These are phyloP conservation scores for Loxodonta africana DNA, from an alignment of 2,113 vertebrate species.

Conservation along the genomic window DNA sequence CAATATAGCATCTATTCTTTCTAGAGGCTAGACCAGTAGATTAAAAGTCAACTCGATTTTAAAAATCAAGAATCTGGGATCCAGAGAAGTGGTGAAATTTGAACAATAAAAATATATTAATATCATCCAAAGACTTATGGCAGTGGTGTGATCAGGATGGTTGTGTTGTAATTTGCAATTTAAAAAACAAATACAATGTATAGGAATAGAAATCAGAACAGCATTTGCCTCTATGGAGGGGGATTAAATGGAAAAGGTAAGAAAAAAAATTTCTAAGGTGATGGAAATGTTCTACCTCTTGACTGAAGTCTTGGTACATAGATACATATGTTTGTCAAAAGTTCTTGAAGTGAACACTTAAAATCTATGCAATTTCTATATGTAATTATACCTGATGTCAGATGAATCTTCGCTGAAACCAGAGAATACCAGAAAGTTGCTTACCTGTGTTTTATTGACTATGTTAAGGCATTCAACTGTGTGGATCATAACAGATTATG, in stretches of 20 bases:
- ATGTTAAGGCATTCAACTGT: no score
- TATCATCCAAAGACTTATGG: not conserved
- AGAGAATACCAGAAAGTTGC: no score
- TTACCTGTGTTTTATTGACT: no score
- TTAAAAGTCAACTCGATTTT: not conserved
- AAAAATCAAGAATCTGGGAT: slow-evolving; percentile 9
- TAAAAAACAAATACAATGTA: slow-evolving; percentile 22
- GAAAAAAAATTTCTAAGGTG: not conserved
- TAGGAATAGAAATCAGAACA: not conserved
- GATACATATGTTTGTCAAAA: slow-evolving; percentile 3
- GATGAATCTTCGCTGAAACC: no score
- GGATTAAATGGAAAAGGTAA: slow-evolving; percentile 29
- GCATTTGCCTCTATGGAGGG: not conserved
- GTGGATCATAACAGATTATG: no score
- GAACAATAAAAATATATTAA: slow-evolving; percentile 30
- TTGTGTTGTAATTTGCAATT: not conserved
- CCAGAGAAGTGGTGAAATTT: slow-evolving; percentile 8
- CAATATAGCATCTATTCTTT: not conserved
- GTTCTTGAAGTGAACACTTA: not conserved
- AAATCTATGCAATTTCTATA: no score
- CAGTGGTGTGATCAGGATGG: not conserved
- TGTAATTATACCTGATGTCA: no score
- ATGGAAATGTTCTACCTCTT: not conserved
- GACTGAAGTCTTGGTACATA: not conserved
- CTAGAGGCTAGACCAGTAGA: not conserved